phyloP scores from a whole-genome alignment of 37 sponge, comb jelly and placozoan species.

The Corticium candelabrum region DNA sequence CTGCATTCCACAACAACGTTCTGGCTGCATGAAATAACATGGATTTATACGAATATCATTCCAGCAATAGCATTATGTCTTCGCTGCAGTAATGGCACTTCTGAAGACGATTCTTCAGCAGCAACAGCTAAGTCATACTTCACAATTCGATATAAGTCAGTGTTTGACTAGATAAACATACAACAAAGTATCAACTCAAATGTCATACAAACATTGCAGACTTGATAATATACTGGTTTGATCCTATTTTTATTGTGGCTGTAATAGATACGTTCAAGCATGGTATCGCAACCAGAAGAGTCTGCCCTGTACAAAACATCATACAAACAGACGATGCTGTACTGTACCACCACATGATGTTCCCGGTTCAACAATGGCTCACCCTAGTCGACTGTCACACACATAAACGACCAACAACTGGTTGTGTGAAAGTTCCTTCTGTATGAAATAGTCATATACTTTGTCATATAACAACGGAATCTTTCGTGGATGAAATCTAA shows the following conservation, averaged over 20 bases:
- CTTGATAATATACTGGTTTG: not conserved
- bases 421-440: not conserved
- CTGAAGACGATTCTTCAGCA: not conserved
- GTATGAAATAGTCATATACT: not conserved
- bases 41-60: constrained; percentile 64
- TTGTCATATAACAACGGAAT: not conserved
- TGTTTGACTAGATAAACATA: not conserved
- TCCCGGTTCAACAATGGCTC: no score
- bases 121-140: constrained; percentile 74
- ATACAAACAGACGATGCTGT: no score
- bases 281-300: not conserved
- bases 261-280: not conserved
- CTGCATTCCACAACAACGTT: not conserved
- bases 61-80: constrained; percentile 74
- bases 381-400: not conserved
- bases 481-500: not conserved
- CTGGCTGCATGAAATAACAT: not conserved
- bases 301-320: not conserved
- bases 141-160: constrained; percentile 70
- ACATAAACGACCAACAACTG: not conserved
- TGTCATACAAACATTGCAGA: no score
- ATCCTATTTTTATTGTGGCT: not conserved
- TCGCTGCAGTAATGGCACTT: constrained; percentile 33
- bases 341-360: no score
- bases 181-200: no score